A percentile compares a stretch with the other conserved stretches of the same genome.
phyloP scores from a whole-genome alignment of 2,113 vertebrate genomes.

The Ptilorrhoa leucosticta region DNA sequence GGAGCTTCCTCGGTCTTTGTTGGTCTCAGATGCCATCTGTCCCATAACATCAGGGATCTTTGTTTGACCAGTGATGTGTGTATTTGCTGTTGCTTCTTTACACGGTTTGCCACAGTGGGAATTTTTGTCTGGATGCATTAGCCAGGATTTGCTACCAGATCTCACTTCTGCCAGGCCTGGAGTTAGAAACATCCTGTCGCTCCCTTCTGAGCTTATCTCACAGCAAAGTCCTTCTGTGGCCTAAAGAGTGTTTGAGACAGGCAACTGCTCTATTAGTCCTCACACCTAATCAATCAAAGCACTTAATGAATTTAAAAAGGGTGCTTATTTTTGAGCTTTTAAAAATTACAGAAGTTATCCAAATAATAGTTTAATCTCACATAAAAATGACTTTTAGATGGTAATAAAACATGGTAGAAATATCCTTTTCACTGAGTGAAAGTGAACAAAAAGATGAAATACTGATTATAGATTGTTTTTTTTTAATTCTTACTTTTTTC shows the following conservation, averaged over 20 bases:
- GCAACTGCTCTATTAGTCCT: not conserved
- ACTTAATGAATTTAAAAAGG: not conserved
- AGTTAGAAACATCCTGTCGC: not conserved
- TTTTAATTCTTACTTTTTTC: not conserved
- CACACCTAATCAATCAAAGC: not conserved
- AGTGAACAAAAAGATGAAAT: not conserved
- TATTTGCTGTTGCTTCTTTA: not conserved
- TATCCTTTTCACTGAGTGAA: not conserved
- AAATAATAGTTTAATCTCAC: not conserved
- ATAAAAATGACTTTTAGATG: not conserved
- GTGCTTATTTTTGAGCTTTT: not conserved
- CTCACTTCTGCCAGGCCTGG: not conserved
- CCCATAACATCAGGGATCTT: no score
- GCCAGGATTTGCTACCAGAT: not conserved
- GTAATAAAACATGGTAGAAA: not conserved
- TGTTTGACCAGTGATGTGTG: not conserved
- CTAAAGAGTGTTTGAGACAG: not conserved
- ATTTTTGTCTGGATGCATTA: not conserved
- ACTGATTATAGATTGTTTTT: accelerated
- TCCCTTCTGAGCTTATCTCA: not conserved
- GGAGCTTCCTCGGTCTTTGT: not conserved
- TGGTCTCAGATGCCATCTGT: not conserved
- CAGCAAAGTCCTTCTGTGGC: not conserved
- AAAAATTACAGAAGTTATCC: not conserved
- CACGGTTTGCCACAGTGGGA: not conserved